These are phyloP conservation scores for Stratiomys singularior DNA, from an alignment of 2,888 invertebrate genomes.

Conservation along the genomic window DNA sequence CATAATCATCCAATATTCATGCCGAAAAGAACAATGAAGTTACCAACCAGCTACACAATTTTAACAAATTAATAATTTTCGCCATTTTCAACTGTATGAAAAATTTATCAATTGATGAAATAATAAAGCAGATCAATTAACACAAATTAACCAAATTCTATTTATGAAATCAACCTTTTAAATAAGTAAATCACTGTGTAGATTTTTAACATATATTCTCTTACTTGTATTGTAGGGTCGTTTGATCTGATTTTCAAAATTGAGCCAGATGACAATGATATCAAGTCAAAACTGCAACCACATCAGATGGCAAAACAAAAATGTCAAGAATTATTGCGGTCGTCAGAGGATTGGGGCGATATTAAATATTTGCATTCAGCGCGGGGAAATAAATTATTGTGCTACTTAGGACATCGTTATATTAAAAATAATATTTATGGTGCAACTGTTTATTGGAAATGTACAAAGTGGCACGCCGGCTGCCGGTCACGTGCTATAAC, in stretches of 20 bases:
- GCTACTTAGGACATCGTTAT: slow-evolving; percentile 63
- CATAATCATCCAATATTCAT: slow-evolving; percentile 58
- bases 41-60: background rate
- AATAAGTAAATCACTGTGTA: no score
- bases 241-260: slow-evolving; percentile 36
- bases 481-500: slow-evolving; percentile 65
- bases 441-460: slow-evolving; percentile 65
- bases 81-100: background rate
- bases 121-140: no score
- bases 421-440: slow-evolving; percentile 64
- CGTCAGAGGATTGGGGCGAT: slow-evolving; percentile 59
- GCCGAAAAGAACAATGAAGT: background rate
- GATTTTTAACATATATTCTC: background rate
- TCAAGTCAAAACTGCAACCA: background rate
- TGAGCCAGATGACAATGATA: background rate
- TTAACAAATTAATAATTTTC: background rate
- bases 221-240: background rate
- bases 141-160: no score
- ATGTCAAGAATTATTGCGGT: slow-evolving; percentile 51
- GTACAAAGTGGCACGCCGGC: slow-evolving; percentile 64
- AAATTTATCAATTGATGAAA: no score
- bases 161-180: no score
- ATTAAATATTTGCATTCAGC: slow-evolving; percentile 60
- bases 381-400: slow-evolving; percentile 62
- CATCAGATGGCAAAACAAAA: slow-evolving; percentile 7